phyloP scores from a whole-genome alignment of 1,140 invertebrate genomes.

The Metopolophium dirhodum region DNA sequence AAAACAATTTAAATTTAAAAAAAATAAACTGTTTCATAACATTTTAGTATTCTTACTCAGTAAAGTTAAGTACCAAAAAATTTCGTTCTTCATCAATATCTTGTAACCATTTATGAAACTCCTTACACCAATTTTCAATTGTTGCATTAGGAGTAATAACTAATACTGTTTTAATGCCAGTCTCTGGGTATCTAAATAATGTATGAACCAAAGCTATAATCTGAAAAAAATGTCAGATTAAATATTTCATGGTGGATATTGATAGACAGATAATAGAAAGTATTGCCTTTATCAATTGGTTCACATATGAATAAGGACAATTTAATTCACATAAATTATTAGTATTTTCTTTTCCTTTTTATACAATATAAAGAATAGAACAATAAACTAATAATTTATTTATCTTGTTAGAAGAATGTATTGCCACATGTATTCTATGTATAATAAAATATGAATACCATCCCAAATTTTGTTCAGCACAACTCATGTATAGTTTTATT shows the following conservation, averaged over 20 bases:
- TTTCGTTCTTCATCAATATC: conserved; percentile 67
- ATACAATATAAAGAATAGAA: not conserved
- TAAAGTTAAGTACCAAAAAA: not conserved
- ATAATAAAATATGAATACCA: no score
- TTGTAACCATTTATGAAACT: conserved; percentile 87
- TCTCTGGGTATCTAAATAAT: conserved; percentile 68
- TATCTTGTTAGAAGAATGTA: no score
- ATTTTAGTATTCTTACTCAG: conserved; percentile 13
- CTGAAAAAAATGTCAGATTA: conserved; percentile 65
- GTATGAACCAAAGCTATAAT: conserved; percentile 91
- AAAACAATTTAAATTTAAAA: not conserved
- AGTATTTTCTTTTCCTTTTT: not conserved
- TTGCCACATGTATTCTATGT: no score
- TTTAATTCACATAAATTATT: not conserved
- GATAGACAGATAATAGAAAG: not conserved
- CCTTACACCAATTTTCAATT: conserved; percentile 93
- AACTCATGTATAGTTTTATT: no score
- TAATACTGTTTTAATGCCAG: conserved; percentile 77
- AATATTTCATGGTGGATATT: not conserved
- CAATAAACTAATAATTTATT: no score
- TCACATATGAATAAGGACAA: not conserved
- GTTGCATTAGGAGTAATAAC: conserved; percentile 94
- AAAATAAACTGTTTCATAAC: not conserved
- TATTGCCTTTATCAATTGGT: not conserved
- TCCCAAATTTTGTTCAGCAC: no score